Base-by-base conservation (phyloP, 2,888 invertebrate genomes). In the Orthosia gracilis region DNA sequence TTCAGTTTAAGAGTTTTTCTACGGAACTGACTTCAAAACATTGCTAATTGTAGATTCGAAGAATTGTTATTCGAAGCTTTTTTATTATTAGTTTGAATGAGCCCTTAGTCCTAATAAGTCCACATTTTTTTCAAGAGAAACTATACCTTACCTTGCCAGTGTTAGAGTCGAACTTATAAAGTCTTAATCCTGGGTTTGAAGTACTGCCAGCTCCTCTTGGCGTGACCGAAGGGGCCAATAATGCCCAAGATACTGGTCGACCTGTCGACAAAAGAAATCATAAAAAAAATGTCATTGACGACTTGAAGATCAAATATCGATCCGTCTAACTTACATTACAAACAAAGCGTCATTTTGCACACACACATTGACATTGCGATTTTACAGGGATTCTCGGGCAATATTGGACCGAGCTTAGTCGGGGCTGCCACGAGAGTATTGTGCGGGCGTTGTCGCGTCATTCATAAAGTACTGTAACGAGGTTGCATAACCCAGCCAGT, bases 181-280 rank as follows among this genome's bases (percentile, higher is more conserved):
- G 97, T 87, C 99, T 97, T 90, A 99, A 95, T 82, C 98, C 98
- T 21, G 99, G 99, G 95, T 99, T 99, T 93, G 98, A 99, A 88
- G 98, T 97, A 76, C 98, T 98, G 82, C 98, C 97, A 76, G 98
- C 97, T 84, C 98, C 97, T 94, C 98, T 97, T 0, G 99, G 99
- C 49, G 99, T 98, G 80, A 99, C 97, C 66, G 99, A 98, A 58
- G 99, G 99, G 21, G 99, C 98, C 89, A 99, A 97, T 95, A 99
- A 97, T 84, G 98, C 98, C 98, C 99, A 98, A 21, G 98, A 98
- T 62, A 98, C 97, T 64, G 99, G 98, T 83, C 97, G 97, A 89
- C 98, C 98, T 98, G 94, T 57, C 91, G 91, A 65, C 76, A 61
- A 61, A 59, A 45, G 1, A 21, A 45, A n/a, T n/a, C 52, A 12